A percentile compares a stretch with the other conserved stretches of the same genome.
Evolutionary conservation across 2,888 invertebrate species (phyloP).

Genomic region (Eulithis testata): DNA sequence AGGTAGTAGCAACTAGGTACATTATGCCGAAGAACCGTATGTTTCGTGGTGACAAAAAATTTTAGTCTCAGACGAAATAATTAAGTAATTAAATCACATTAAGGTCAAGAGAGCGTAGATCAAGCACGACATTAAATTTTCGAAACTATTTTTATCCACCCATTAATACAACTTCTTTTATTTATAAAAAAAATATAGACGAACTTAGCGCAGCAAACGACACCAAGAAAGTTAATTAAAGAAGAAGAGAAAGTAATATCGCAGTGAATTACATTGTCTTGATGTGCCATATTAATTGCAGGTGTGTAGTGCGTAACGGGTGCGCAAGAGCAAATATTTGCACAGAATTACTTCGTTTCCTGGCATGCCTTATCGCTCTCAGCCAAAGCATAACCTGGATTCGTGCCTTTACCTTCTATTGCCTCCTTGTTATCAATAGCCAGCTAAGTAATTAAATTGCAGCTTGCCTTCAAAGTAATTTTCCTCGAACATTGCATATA

Average conservation of each 20-base stretch:
- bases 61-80: too few species aligned
- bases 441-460: background rate
- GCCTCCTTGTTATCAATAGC: background rate
- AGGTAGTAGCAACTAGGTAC: too few species aligned
- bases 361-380: slow-evolving; percentile 62
- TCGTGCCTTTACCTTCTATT: slow-evolving; percentile 7
- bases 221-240: background rate
- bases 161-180: too few species aligned
- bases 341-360: slow-evolving; percentile 45
- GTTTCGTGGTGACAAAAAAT: too few species aligned
- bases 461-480: background rate
- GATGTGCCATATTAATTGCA: slow-evolving; percentile 1
- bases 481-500: background rate
- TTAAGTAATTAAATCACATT: too few species aligned
- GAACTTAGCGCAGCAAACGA: too few species aligned
- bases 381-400: slow-evolving; percentile 47
- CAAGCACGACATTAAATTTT: background rate
- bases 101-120: too few species aligned
- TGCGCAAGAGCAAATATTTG: slow-evolving; percentile 30
- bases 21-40: too few species aligned
- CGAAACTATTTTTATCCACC: too few species aligned
- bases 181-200: too few species aligned
- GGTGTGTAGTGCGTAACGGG: slow-evolving; percentile 20
- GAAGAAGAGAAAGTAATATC: background rate
- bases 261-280: background rate